Evolutionary conservation across 1,140 invertebrate species (phyloP).

Genomic region (Sogatella furcifera): DNA sequence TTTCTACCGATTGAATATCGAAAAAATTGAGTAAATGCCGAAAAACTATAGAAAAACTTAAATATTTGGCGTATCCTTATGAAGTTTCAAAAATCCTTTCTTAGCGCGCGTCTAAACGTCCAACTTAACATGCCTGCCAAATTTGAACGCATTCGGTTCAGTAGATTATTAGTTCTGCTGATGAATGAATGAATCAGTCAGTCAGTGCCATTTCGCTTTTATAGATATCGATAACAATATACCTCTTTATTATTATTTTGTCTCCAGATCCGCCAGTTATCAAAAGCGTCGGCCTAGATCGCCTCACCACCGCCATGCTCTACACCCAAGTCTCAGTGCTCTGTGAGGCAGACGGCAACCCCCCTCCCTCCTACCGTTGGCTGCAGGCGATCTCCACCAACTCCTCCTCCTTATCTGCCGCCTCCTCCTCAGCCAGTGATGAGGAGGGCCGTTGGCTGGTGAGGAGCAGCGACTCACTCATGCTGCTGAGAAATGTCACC

Average conservation of each 20-base stretch:
- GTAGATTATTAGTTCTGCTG: too few species aligned
- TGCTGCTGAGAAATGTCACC: slow-evolving; percentile 67
- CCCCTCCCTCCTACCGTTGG: slow-evolving; percentile 69
- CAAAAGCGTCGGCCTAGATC: slow-evolving; percentile 65
- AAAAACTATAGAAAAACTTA: too few species aligned
- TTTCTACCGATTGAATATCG: too few species aligned
- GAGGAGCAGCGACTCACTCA: slow-evolving; percentile 55
- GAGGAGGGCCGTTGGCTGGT: slow-evolving; percentile 38
- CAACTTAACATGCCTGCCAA: too few species aligned
- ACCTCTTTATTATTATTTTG: background rate
- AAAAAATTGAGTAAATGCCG: too few species aligned
- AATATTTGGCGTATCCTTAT: too few species aligned
- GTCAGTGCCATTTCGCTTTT: too few species aligned
- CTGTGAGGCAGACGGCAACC: slow-evolving; percentile 76
- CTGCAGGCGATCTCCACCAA: slow-evolving; percentile 40
- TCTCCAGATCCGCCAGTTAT: slow-evolving; percentile 67
- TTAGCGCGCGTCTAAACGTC: too few species aligned
- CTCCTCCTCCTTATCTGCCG: slow-evolving; percentile 34
- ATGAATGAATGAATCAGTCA: too few species aligned
- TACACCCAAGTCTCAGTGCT: slow-evolving; percentile 66
- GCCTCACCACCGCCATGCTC: slow-evolving; percentile 60
- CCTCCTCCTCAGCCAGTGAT: slow-evolving; percentile 31
- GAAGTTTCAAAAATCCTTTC: too few species aligned
- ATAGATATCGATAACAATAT: too few species aligned
- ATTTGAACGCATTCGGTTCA: too few species aligned